Percentiles rank a stretch among this genome's conserved stretches.
Conservation (phyloP, 2,113 vertebrate genomes). For the Sebastes fasciatus region DNA sequence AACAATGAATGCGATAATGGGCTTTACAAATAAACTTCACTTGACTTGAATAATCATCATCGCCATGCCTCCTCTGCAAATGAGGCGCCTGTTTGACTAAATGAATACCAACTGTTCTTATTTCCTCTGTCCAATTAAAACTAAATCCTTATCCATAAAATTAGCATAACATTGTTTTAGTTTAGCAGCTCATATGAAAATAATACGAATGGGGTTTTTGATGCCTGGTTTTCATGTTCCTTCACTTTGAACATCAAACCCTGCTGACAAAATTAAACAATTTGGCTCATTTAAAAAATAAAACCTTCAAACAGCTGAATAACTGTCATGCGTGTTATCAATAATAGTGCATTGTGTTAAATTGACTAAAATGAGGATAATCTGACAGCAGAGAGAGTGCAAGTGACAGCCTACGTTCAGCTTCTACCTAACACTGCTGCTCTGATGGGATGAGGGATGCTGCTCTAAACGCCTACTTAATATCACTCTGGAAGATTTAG, state of each 20-base stretch:
- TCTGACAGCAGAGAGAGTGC: conserved; percentile 5
- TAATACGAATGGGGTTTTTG: conserved; percentile 2
- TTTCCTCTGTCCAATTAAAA: conserved; percentile 47
- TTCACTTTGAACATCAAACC: conserved; percentile 40
- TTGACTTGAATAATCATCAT: conserved; percentile 36
- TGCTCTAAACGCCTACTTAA: not conserved
- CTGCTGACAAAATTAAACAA: conserved; percentile 23
- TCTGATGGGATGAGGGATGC: conserved; percentile 4
- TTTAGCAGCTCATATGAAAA: conserved; percentile 16
- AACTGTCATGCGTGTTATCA: not conserved
- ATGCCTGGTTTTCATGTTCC: conserved; percentile 43
- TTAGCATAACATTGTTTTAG: conserved; percentile 38
- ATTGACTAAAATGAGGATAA: not conserved
- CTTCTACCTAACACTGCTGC: not conserved
- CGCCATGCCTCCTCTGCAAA: conserved; percentile 27
- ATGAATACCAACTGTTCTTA: conserved; percentile 28
- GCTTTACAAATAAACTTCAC: conserved; percentile 30
- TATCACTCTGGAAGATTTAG: not conserved
- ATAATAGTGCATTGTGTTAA: not conserved
- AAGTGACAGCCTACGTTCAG: not conserved
- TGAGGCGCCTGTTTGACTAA: conserved; percentile 39
- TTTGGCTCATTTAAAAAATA: conserved; percentile 34
- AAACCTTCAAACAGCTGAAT: conserved; percentile 19
- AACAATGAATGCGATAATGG: conserved; percentile 43
- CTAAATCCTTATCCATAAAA: conserved; percentile 42